A percentile compares a stretch with the other conserved stretches of the same genome.
These are phyloP conservation scores for Ernsta delagoae DNA, from an alignment of 2,888 invertebrate species.

Conservation along the genomic window DNA sequence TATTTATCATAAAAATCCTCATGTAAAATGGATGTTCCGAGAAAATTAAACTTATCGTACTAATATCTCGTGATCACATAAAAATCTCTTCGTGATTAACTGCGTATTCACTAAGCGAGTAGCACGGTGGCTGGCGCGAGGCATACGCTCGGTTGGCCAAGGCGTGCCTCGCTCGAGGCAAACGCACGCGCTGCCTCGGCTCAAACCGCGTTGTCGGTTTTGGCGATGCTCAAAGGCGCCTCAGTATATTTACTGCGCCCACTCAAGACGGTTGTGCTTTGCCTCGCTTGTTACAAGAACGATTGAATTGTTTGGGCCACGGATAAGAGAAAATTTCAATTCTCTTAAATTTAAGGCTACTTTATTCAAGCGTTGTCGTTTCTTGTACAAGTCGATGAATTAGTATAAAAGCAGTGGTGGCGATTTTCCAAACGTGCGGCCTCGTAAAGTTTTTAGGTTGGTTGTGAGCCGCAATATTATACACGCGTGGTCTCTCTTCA, in stretches of 20 bases:
- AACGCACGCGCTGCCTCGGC: slow-evolving; percentile 1
- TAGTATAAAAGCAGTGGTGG: slow-evolving; percentile 19
- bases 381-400: slow-evolving; percentile 16
- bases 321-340: no score
- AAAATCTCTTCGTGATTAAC: no score
- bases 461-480: neutral
- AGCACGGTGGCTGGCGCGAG: slow-evolving; percentile 5
- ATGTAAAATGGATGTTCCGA: no score
- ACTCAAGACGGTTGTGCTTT: slow-evolving; percentile 43
- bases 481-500: slow-evolving; percentile 25
- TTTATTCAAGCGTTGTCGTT: slow-evolving; percentile 11
- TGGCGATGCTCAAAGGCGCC: slow-evolving; percentile 46
- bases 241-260: slow-evolving; percentile 45
- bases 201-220: slow-evolving; percentile 43
- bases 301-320: no score
- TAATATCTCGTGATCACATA: no score
- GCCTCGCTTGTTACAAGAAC: slow-evolving; percentile 44
- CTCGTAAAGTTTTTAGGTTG: neutral
- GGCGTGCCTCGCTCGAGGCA: neutral
- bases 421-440: slow-evolving; percentile 27
- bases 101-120: no score
- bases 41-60: no score
- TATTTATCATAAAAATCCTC: no score
- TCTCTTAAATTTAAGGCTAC: no score
- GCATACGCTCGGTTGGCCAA: neutral